Percentiles rank a stretch among this genome's conserved stretches.
These are phyloP conservation scores for Eupelmus urozonus DNA, from an alignment of 2,888 invertebrate genomes.

Conservation along the genomic window DNA sequence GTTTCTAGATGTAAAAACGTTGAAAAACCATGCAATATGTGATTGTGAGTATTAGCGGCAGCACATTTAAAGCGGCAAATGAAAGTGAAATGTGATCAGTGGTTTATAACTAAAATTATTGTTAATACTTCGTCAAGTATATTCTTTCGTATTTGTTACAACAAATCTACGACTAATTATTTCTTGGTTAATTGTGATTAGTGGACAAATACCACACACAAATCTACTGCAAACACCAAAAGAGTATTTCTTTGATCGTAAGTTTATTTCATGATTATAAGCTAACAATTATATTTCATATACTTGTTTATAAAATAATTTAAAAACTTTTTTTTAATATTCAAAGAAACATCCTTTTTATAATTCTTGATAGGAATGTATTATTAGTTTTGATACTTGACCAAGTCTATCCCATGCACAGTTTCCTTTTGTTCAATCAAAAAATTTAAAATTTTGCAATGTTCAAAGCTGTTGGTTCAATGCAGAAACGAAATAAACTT, in stretches of 20 bases:
- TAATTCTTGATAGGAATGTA: slow-evolving; percentile 5
- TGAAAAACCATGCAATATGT: slow-evolving; percentile 47
- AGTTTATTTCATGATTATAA: not conserved
- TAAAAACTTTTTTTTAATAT: slow-evolving; percentile 14
- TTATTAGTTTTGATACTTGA: slow-evolving; percentile 72
- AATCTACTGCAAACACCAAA: slow-evolving; percentile 41
- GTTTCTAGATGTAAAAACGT: slow-evolving; percentile 43
- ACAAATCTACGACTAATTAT: slow-evolving; percentile 23
- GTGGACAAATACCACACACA: slow-evolving; percentile 43
- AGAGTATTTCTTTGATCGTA: slow-evolving; percentile 31
- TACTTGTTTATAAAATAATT: slow-evolving; percentile 15
- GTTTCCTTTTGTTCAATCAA: too few relatives aligned
- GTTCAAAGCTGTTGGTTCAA: too few relatives aligned
- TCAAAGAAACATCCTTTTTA: not conserved
- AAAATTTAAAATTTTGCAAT: too few relatives aligned
- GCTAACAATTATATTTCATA: not conserved
- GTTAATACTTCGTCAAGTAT: slow-evolving; percentile 76
- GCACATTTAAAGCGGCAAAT: slow-evolving; percentile 77
- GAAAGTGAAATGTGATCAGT: slow-evolving; percentile 74
- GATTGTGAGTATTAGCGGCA: slow-evolving; percentile 59
- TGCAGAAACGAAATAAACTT: not conserved
- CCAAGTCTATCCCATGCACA: slow-evolving; percentile 67
- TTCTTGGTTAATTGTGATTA: slow-evolving; percentile 52
- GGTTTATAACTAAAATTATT: slow-evolving; percentile 70
- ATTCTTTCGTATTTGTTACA: slow-evolving; percentile 50